phyloP scores from a whole-genome alignment of 2,888 invertebrate genomes.

The Lasiommata megera region DNA sequence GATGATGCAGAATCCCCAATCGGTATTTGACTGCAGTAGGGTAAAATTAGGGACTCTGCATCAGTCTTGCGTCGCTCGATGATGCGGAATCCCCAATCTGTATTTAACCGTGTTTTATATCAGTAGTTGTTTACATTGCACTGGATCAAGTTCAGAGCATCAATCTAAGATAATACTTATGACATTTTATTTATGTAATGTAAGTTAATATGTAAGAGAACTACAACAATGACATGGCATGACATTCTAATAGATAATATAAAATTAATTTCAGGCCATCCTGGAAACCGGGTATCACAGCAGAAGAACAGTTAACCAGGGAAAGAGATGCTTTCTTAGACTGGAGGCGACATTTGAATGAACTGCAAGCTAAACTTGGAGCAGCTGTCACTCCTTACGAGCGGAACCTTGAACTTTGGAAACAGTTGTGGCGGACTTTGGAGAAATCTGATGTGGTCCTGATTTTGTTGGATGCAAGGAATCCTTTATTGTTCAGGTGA shows the following conservation, averaged over 20 bases:
- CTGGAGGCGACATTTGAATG: constrained; percentile 93
- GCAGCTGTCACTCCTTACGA: constrained; percentile 97
- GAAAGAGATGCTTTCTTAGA: constrained; percentile 93
- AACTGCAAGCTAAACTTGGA: constrained; percentile 88
- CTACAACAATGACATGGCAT: too few relatives aligned
- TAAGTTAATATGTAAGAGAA: too few relatives aligned
- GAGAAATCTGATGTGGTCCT: constrained; percentile 96
- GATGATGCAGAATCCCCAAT: too few relatives aligned
- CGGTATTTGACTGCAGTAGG: too few relatives aligned
- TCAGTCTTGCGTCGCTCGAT: too few relatives aligned
- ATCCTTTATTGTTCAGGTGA: constrained; percentile 92
- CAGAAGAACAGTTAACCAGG: constrained; percentile 88
- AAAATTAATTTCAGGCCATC: constrained; percentile 82
- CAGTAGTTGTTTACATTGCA: too few relatives aligned
- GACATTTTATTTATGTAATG: too few relatives aligned
- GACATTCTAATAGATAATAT: neutral
- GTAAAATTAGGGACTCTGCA: too few relatives aligned
- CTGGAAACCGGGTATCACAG: constrained; percentile 88
- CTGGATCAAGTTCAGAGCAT: too few relatives aligned
- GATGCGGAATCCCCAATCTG: too few relatives aligned
- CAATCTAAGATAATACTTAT: too few relatives aligned
- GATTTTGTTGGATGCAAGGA: constrained; percentile 97
- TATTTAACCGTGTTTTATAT: too few relatives aligned
- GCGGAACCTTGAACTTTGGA: constrained; percentile 98
- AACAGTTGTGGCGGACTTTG: constrained; percentile 99